These are phyloP conservation scores for Chaetops frenatus DNA, from an alignment of 2,113 vertebrate genomes.

Conservation along the genomic window DNA sequence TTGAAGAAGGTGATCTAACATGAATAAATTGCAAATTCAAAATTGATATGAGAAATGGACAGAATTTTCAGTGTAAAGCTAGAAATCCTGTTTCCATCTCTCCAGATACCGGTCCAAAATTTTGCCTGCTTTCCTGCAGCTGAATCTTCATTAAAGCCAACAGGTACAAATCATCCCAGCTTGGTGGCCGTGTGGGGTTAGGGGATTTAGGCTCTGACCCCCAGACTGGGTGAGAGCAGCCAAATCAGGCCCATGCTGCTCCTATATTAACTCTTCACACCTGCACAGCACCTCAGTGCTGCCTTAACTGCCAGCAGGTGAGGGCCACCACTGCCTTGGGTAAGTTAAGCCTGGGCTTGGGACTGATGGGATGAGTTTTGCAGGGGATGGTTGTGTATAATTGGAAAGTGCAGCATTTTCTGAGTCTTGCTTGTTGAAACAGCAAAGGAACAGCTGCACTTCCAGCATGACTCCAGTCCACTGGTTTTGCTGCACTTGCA, in stretches of 20 bases:
- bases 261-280: accelerated
- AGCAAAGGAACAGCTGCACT: background rate
- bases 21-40: background rate
- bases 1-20: background rate
- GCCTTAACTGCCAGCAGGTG: background rate
- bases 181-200: accelerated
- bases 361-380: background rate
- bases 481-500: background rate
- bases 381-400: accelerated
- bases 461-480: accelerated
- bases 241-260: background rate
- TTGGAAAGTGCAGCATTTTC: background rate
- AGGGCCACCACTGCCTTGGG: background rate
- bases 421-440: background rate
- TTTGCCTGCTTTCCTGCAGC: background rate
- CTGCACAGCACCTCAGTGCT: accelerated
- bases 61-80: background rate
- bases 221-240: background rate
- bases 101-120: background rate
- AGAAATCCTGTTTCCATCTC: background rate
- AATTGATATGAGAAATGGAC: background rate
- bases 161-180: accelerated
- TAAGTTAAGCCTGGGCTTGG: background rate
- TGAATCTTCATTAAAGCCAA: background rate
- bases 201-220: background rate